A percentile compares a stretch with the other conserved stretches of the same genome.
Evolutionary conservation across 2,797 vertebrate genomes (phyloP).

Genomic region (Aplochiton taeniatus): DNA sequence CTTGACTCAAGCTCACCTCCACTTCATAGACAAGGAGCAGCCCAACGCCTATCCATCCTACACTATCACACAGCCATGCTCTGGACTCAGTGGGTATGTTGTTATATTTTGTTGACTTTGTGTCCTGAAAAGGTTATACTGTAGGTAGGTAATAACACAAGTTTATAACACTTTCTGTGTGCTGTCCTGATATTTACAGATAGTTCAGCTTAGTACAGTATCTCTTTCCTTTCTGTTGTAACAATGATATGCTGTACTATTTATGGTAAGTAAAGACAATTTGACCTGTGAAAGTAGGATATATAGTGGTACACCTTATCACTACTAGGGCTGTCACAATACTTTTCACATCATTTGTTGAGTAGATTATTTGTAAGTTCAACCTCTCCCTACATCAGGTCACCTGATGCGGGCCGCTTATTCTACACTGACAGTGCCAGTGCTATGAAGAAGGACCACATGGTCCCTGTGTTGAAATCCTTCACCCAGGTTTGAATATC

Average conservation of each 20-base stretch:
- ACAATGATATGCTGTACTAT: no score
- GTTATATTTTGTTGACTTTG: no score
- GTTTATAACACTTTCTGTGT: no score
- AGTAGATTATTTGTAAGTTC: not conserved
- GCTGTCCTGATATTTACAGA: no score
- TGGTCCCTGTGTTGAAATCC: constrained; percentile 71
- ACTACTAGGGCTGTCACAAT: no score
- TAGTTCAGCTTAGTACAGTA: no score
- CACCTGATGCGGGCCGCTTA: constrained; percentile 75
- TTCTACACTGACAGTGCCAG: constrained; percentile 75
- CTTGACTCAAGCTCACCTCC: constrained; percentile 72
- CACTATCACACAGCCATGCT: constrained; percentile 73
- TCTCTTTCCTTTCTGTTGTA: no score
- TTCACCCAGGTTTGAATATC: constrained; percentile 76
- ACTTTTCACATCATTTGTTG: not conserved
- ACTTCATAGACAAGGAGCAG: constrained; percentile 74
- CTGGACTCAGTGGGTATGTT: constrained; percentile 67
- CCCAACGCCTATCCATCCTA: constrained; percentile 75
- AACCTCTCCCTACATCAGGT: constrained; percentile 54
- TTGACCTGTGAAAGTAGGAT: no score
- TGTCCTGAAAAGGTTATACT: no score
- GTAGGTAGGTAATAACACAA: no score
- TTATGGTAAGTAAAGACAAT: no score
- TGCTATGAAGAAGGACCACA: constrained; percentile 71
- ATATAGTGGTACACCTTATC: no score